These are phyloP conservation scores for Altica lythri DNA, from an alignment of 2,888 invertebrate genomes.

Conservation along the genomic window DNA sequence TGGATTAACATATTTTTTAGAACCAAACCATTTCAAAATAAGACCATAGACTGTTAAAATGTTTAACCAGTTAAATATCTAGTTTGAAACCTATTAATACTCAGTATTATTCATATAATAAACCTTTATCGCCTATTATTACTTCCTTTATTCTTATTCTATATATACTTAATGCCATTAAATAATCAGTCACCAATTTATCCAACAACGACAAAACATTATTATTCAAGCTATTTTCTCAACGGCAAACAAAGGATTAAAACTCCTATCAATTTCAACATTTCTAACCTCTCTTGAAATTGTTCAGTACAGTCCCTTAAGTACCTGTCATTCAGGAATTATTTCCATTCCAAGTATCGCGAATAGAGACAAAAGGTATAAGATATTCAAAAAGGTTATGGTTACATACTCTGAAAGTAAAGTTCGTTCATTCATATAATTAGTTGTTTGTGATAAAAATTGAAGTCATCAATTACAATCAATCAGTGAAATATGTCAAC, in stretches of 20 bases:
- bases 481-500: conserved; percentile 47
- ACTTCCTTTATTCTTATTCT: too few relatives aligned
- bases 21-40: too few relatives aligned
- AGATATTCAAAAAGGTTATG: conserved; percentile 34
- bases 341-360: conserved; percentile 41
- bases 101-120: too few relatives aligned
- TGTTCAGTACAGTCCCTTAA: conserved; percentile 31
- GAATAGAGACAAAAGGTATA: conserved; percentile 36
- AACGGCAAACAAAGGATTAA: conserved; percentile 16
- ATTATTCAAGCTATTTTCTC: not conserved
- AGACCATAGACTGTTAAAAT: too few relatives aligned
- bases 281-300: conserved; percentile 15
- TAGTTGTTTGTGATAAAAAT: conserved; percentile 43
- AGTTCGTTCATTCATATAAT: conserved; percentile 45
- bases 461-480: conserved; percentile 46
- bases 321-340: conserved; percentile 46
- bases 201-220: too few relatives aligned
- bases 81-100: too few relatives aligned
- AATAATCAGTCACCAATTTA: too few relatives aligned
- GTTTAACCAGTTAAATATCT: too few relatives aligned
- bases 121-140: too few relatives aligned
- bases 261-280: conserved; percentile 17
- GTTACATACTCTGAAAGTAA: conserved; percentile 41
- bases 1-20: too few relatives aligned
- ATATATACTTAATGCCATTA: too few relatives aligned